Conservation (phyloP, 2,113 vertebrate species). For the Mugil cephalus region DNA sequence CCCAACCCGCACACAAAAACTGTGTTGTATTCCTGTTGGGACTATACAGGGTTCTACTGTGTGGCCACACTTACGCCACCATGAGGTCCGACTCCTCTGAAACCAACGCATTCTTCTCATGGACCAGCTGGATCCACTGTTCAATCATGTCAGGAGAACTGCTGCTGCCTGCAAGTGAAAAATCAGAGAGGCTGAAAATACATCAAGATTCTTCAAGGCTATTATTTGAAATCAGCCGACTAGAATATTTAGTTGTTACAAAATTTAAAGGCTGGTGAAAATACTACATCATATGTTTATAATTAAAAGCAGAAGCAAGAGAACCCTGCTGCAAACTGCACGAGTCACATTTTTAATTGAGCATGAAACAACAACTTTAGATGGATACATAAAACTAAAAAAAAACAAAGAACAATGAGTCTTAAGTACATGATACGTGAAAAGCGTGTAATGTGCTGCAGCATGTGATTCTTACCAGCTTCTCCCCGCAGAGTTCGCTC, state of each 20-base stretch:
- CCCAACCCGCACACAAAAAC: constrained; percentile 28
- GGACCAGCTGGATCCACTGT: constrained; percentile 90
- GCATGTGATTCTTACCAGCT: constrained; percentile 77
- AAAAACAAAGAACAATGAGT: background rate
- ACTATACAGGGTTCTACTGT: background rate
- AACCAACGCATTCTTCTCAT: constrained; percentile 91
- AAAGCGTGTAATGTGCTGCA: background rate
- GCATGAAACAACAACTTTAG: background rate
- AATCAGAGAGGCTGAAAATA: background rate
- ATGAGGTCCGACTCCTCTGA: constrained; percentile 95
- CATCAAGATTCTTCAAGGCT: background rate
- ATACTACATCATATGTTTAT: no score
- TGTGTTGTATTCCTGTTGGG: constrained; percentile 2
- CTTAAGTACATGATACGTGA: background rate
- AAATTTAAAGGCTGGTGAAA: no score
- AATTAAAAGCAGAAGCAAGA: no score
- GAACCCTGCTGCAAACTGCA: no score
- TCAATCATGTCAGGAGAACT: constrained; percentile 84
- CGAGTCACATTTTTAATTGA: no score
- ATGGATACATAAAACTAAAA: background rate
- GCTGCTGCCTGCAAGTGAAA: constrained; percentile 48
- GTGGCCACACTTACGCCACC: constrained; percentile 88
- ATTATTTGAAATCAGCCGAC: constrained; percentile 5
- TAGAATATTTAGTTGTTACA: background rate
- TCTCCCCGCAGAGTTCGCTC: constrained; percentile 87